A percentile compares a stretch with the other conserved stretches of the same genome.
phyloP scores from a whole-genome alignment of 2,888 invertebrate genomes.

The Agelastica alni region DNA sequence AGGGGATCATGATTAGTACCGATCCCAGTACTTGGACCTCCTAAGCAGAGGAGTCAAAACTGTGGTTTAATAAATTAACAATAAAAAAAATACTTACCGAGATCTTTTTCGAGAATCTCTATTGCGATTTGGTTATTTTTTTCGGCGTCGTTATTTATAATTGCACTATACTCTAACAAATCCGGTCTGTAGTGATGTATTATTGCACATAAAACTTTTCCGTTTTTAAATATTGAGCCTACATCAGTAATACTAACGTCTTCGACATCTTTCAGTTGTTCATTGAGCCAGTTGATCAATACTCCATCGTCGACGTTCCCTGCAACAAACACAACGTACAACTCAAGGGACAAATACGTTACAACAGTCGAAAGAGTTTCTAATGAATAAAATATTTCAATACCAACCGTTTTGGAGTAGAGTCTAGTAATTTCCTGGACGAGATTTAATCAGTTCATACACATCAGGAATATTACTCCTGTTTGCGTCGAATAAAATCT shows the following conservation, averaged over 20 bases:
- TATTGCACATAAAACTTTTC: slow-evolving; percentile 72
- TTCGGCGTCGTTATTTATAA: slow-evolving; percentile 67
- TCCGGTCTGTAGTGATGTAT: slow-evolving; percentile 89
- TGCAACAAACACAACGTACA: slow-evolving; percentile 30
- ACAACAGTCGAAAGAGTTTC: no score
- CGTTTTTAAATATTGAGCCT: slow-evolving; percentile 70
- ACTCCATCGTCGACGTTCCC: slow-evolving; percentile 67
- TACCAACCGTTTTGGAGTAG: no score
- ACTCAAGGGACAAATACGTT: no score
- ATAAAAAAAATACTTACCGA: slow-evolving; percentile 63
- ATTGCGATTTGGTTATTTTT: slow-evolving; percentile 84
- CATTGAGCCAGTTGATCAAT: slow-evolving; percentile 77
- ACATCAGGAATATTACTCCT: no score
- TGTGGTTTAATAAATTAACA: no score
- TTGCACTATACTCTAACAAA: slow-evolving; percentile 74
- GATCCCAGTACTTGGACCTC: no score
- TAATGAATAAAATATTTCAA: no score
- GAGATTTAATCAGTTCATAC: no score
- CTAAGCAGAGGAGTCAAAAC: no score
- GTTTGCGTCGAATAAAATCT: no score
- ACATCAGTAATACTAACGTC: slow-evolving; percentile 66
- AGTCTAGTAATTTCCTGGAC: no score
- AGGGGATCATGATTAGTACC: no score
- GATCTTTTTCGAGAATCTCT: slow-evolving; percentile 81
- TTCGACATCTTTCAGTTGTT: slow-evolving; percentile 69